These are phyloP conservation scores for Phoxinus phoxinus DNA, from an alignment of 2,113 vertebrate genomes.

Conservation along the genomic window DNA sequence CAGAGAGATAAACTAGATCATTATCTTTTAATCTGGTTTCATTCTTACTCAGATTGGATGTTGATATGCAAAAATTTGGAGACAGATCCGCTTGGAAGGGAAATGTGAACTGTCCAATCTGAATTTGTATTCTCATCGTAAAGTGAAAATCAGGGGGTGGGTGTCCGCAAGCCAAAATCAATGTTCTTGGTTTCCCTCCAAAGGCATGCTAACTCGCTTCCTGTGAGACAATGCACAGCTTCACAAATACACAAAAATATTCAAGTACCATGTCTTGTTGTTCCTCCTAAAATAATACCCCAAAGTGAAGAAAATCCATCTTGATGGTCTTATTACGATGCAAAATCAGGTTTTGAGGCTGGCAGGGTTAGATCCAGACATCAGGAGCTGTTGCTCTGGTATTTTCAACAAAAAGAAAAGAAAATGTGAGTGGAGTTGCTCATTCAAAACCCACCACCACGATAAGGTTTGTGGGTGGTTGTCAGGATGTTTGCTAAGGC, in stretches of 20 bases:
- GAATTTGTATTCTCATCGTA: conserved; percentile 7
- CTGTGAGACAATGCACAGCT: conserved; percentile 17
- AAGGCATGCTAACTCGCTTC: conserved; percentile 19
- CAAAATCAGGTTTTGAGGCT: neutral
- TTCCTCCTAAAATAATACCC: neutral
- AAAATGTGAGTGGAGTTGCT: neutral
- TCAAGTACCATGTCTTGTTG: neutral
- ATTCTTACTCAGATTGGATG: neutral
- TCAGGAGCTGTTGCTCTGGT: conserved; percentile 2
- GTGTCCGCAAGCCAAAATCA: conserved; percentile 11
- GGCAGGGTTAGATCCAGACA: conserved; percentile 6
- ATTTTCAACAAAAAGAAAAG: neutral
- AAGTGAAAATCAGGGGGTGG: neutral
- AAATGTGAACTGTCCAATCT: neutral
- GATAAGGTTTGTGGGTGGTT: conserved; percentile 6
- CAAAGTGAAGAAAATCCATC: neutral
- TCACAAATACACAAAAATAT: conserved; percentile 4
- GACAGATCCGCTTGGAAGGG: neutral
- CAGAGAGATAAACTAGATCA: neutral
- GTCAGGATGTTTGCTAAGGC: neutral
- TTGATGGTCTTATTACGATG: neutral
- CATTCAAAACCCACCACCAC: neutral
- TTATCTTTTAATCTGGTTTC: neutral
- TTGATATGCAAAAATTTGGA: neutral
- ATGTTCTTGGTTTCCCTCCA: conserved; percentile 22